Percentiles rank a stretch among this genome's conserved stretches.
Conservation (phyloP, 2,797 vertebrate species). For the Sebastes glaucus region DNA sequence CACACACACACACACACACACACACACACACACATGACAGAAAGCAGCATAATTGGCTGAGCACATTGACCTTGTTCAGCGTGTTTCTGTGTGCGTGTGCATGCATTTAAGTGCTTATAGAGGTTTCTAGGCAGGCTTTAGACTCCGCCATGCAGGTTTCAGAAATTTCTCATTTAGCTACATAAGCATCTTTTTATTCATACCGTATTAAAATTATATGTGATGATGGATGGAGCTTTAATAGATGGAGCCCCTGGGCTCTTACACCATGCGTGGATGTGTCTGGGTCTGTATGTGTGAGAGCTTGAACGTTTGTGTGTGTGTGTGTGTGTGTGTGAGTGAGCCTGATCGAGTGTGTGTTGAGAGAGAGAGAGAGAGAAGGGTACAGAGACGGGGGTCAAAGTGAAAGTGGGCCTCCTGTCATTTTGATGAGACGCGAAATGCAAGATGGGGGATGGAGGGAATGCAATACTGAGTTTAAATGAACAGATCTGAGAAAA, state of each 20-base stretch:
- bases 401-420: constrained; percentile 37
- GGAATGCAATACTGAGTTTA: constrained; percentile 3
- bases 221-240: constrained; percentile 74
- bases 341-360: not conserved
- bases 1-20: not conserved
- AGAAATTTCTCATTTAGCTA: constrained; percentile 58
- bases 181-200: constrained; percentile 70
- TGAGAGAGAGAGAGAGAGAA: not conserved
- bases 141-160: constrained; percentile 33
- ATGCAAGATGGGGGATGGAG: constrained; percentile 12
- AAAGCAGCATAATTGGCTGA: constrained; percentile 49
- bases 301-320: not conserved
- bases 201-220: constrained; percentile 73
- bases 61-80: constrained; percentile 51
- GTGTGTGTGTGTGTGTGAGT: not conserved
- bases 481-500: constrained; percentile 29
- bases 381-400: constrained; percentile 30
- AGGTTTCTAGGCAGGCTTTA: constrained; percentile 38
- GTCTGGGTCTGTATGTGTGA: constrained; percentile 4
- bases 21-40: not conserved
- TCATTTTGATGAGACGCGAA: constrained; percentile 30
- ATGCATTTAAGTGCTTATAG: constrained; percentile 46
- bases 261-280: constrained; percentile 22
- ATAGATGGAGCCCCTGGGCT: constrained; percentile 63
- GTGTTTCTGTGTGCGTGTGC: constrained; percentile 20